These are phyloP conservation scores for Panagrolaimus sp. DNA, from an alignment of 1,140 invertebrate species.

Conservation along the genomic window DNA sequence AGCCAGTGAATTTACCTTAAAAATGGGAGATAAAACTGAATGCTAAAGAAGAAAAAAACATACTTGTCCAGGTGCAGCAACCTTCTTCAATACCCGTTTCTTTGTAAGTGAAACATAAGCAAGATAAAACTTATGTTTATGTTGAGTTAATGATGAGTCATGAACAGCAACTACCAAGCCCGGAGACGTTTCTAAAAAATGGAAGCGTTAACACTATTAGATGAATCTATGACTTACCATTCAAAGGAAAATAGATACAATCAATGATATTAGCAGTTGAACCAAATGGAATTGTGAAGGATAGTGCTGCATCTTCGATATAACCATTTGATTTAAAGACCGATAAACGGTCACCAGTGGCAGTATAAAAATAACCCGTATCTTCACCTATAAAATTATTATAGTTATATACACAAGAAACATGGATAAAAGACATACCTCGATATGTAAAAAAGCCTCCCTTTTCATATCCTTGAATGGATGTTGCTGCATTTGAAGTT, in stretches of 20 bases:
- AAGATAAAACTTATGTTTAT: neutral
- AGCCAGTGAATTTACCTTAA: conserved; percentile 3
- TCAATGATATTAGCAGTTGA: conserved; percentile 7
- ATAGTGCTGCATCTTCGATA: neutral
- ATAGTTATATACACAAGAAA: no score
- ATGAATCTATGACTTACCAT: neutral
- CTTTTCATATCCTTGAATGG: no score
- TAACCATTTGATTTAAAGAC: neutral
- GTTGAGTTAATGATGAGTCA: neutral
- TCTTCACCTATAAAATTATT: neutral
- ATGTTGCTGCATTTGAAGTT: no score
- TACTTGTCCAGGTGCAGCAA: neutral
- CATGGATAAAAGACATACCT: no score
- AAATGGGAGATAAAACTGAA: neutral
- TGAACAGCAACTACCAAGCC: neutral
- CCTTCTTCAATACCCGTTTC: neutral
- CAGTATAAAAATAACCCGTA: conserved; percentile 11
- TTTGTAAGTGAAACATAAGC: conserved; percentile 6
- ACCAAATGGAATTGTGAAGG: neutral
- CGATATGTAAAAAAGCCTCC: no score
- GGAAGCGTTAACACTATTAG: neutral
- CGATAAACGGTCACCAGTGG: neutral
- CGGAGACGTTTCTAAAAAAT: neutral
- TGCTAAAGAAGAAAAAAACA: neutral
- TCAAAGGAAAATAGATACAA: conserved; percentile 11